These are phyloP conservation scores for Zeuzera pyrina DNA, from an alignment of 2,888 invertebrate species.

Conservation along the genomic window DNA sequence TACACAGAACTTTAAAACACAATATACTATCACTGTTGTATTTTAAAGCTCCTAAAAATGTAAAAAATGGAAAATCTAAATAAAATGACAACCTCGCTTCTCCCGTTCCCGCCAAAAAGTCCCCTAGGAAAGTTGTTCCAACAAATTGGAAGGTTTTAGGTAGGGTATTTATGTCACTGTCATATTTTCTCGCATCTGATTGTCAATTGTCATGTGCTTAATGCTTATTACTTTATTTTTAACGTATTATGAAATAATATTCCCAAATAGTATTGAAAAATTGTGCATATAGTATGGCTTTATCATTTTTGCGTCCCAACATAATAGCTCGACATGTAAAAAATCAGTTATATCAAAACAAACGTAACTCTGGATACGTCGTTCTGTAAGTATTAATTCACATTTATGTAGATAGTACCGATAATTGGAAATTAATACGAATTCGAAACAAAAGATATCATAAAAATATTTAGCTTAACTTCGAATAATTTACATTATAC, in stretches of 20 bases:
- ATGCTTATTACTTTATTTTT: too few relatives aligned
- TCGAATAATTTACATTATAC: background rate
- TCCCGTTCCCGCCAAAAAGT: too few relatives aligned
- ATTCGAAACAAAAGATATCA: background rate
- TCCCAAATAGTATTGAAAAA: constrained; percentile 4
- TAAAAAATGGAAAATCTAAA: too few relatives aligned
- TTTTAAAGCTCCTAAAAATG: too few relatives aligned
- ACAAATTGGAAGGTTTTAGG: too few relatives aligned
- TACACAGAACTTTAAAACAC: too few relatives aligned
- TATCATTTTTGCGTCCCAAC: constrained; percentile 54
- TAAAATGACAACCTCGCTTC: too few relatives aligned
- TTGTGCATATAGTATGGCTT: constrained; percentile 38
- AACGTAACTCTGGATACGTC: constrained; percentile 78
- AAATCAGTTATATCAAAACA: constrained; percentile 57
- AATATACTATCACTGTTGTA: too few relatives aligned
- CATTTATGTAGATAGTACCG: background rate
- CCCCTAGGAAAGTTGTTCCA: too few relatives aligned
- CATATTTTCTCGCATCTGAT: too few relatives aligned
- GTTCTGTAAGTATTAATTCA: constrained; percentile 76
- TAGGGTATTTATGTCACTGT: too few relatives aligned
- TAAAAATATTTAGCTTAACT: background rate
- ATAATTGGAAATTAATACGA: background rate
- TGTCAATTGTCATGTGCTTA: too few relatives aligned
- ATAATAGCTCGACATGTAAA: constrained; percentile 47
- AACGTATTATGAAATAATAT: constrained; percentile 36